Percentiles rank a stretch among this genome's conserved stretches.
Evolutionary conservation across 2,113 vertebrate genomes (phyloP).

Genomic region (Carettochelys insculpta): DNA sequence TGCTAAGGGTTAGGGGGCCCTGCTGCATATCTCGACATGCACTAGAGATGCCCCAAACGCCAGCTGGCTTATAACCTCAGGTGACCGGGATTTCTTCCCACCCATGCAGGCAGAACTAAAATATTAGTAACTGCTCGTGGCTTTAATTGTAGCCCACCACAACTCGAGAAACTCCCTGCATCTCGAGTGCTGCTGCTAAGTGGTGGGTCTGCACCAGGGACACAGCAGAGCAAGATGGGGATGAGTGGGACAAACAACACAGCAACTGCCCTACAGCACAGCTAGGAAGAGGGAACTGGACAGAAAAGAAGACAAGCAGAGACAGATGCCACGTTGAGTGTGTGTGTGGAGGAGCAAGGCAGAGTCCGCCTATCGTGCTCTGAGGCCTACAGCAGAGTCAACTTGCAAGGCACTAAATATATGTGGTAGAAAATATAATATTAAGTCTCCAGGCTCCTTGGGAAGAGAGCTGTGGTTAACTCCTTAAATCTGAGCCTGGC

Average conservation of each 20-base stretch:
- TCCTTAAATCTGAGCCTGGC: background rate
- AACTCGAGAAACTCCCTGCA: background rate
- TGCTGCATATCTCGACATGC: background rate
- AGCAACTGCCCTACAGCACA: background rate
- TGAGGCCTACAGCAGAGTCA: background rate
- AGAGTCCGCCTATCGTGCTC: background rate
- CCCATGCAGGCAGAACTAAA: background rate
- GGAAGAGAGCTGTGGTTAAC: background rate
- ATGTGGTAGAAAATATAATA: background rate
- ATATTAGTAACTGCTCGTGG: background rate
- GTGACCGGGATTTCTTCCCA: background rate
- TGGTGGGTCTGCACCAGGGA: background rate
- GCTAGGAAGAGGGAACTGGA: background rate
- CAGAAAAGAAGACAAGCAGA: background rate
- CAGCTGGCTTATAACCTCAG: background rate
- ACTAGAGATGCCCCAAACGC: background rate
- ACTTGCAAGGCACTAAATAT: fast-evolving
- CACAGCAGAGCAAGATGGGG: background rate
- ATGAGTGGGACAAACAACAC: background rate
- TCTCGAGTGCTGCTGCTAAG: background rate
- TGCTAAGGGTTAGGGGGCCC: too few species aligned
- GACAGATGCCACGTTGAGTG: background rate
- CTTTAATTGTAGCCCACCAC: background rate
- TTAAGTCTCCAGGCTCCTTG: background rate
- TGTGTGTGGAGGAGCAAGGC: background rate